Conservation (phyloP, 2,888 invertebrate genomes). For the Volucella inflata region DNA sequence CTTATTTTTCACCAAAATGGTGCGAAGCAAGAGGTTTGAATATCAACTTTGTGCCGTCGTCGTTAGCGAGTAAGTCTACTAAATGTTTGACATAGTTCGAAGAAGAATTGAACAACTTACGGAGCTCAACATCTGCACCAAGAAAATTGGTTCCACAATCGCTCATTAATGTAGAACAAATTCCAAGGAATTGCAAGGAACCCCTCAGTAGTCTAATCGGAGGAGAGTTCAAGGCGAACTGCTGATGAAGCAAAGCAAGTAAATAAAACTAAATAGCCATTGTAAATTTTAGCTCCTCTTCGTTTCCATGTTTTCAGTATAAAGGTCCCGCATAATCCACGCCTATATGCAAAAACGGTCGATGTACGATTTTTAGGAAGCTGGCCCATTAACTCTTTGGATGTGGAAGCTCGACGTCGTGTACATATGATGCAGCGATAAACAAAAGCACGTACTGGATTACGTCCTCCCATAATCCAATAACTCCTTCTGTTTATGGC, state of each 20-base stretch:
- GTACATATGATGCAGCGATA: no score
- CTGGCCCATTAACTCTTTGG: no score
- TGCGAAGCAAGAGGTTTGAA: no score
- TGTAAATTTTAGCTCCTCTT: conserved; percentile 11
- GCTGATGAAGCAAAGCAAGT: conserved; percentile 32
- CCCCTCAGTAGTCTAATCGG: conserved; percentile 23
- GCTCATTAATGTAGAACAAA: not conserved
- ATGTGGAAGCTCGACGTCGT: no score
- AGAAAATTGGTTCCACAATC: no score
- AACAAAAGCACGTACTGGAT: no score
- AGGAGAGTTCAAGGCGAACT: conserved; percentile 27
- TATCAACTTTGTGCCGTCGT: no score
- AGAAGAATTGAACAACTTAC: not conserved
- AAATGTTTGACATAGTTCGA: not conserved
- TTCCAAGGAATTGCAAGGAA: conserved; percentile 13
- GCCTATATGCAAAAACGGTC: conserved; percentile 15
- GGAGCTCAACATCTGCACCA: no score
- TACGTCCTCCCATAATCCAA: no score
- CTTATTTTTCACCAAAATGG: conserved; percentile 13
- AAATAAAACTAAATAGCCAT: conserved; percentile 18
- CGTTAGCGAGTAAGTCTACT: not conserved
- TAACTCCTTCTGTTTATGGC: conserved; percentile 44
- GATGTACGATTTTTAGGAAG: no score
- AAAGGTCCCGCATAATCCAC: conserved; percentile 26
- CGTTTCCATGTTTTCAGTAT: conserved; percentile 12